phyloP scores from a whole-genome alignment of 2,797 vertebrate species.

The Dromococcyx pavoninus region DNA sequence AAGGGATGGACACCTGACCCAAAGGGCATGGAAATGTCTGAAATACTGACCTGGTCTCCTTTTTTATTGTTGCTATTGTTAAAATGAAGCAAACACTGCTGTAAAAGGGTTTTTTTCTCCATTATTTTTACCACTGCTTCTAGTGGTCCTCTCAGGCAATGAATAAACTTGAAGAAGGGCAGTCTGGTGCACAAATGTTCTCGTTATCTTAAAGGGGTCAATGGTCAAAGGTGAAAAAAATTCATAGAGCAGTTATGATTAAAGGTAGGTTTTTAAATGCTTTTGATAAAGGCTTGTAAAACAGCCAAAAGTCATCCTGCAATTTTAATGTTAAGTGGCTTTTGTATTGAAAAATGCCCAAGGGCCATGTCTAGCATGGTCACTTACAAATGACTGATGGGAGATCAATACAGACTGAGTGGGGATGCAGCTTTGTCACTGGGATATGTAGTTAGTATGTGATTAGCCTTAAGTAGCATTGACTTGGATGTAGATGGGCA shows the following conservation, averaged over 20 bases:
- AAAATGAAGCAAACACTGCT: background rate
- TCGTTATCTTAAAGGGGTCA: slow-evolving; percentile 22
- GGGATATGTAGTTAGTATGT: slow-evolving; percentile 83
- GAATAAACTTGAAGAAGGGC: slow-evolving; percentile 2
- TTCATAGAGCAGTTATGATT: slow-evolving; percentile 53
- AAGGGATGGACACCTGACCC: background rate
- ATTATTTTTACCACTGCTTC: background rate
- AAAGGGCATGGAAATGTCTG: background rate
- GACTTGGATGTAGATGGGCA: slow-evolving; percentile 53
- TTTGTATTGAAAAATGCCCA: slow-evolving; percentile 85
- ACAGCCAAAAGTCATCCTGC: slow-evolving; percentile 62
- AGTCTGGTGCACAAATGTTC: background rate
- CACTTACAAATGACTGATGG: slow-evolving; percentile 86
- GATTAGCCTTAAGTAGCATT: slow-evolving; percentile 74
- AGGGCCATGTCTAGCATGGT: slow-evolving; percentile 85
- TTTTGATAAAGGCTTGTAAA: slow-evolving; percentile 67
- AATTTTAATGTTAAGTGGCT: slow-evolving; percentile 87
- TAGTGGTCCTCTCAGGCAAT: background rate
- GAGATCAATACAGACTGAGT: slow-evolving; percentile 85
- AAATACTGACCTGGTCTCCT: background rate
- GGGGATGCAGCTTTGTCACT: slow-evolving; percentile 82
- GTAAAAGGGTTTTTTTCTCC: background rate
- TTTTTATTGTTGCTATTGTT: background rate
- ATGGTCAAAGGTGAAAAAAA: slow-evolving; percentile 54
- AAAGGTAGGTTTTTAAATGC: slow-evolving; percentile 56